A percentile compares a stretch with the other conserved stretches of the same genome.
Evolutionary conservation across 2,113 vertebrate genomes (phyloP).

Genomic region (Pomatorhinus ruficollis): DNA sequence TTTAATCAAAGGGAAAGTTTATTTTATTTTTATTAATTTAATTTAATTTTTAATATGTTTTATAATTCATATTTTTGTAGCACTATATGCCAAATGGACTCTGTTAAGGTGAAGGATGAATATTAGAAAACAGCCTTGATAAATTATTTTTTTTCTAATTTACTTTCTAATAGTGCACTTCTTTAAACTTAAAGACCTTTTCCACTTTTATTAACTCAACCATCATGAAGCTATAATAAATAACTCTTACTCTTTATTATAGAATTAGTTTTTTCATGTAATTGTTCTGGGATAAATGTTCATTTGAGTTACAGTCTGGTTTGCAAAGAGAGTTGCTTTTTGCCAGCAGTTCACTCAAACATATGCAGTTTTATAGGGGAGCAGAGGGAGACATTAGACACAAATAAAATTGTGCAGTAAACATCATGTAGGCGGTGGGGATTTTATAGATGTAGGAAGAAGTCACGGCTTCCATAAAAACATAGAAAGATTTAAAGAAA

Average conservation of each 20-base stretch:
- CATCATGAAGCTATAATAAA: neutral
- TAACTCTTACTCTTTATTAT: neutral
- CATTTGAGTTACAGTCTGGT: neutral
- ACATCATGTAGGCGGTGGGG: neutral
- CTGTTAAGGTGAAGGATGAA: neutral
- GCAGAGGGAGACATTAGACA: conserved; percentile 34
- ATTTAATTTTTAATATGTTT: conserved; percentile 14
- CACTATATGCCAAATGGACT: neutral
- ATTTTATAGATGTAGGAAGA: neutral
- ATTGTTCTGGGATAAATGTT: conserved; percentile 9
- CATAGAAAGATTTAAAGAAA: neutral
- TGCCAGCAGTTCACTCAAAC: neutral
- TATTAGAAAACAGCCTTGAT: neutral
- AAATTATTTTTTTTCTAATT: neutral
- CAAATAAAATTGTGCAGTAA: conserved; percentile 33
- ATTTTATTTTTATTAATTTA: neutral
- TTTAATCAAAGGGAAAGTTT: neutral
- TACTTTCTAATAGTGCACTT: neutral
- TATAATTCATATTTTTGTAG: neutral
- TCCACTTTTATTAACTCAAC: conserved; percentile 32
- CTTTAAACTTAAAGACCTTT: neutral
- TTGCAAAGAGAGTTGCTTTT: neutral
- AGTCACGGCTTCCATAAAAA: neutral
- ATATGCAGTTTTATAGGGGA: conserved; percentile 3
- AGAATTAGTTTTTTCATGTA: neutral